Evolutionary conservation across 2,113 vertebrate species (phyloP).

Genomic region (Hippocampus barbouri): DNA sequence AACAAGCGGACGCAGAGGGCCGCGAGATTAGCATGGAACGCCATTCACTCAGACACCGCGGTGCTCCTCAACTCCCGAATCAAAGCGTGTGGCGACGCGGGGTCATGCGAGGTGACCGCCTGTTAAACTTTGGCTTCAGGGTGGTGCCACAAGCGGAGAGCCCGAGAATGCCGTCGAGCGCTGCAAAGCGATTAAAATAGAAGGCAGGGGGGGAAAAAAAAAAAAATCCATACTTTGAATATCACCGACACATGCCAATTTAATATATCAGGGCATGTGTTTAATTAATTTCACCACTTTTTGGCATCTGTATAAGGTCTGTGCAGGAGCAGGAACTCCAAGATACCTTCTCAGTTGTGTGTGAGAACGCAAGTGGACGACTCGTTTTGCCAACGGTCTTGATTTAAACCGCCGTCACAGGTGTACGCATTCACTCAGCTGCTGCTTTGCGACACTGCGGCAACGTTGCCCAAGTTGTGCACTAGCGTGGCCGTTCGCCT

Average conservation of each 20-base stretch:
- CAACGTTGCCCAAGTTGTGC: too few relatives aligned
- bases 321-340: not conserved
- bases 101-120: conserved; percentile 52
- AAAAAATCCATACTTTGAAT: conserved; percentile 31
- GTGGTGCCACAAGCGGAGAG: conserved; percentile 18
- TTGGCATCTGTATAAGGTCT: not conserved
- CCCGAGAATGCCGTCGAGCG: conserved; percentile 35
- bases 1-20: conserved; percentile 37
- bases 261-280: not conserved
- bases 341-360: not conserved
- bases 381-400: too few relatives aligned
- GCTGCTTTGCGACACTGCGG: too few relatives aligned
- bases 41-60: conserved; percentile 13
- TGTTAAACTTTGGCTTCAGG: conserved; percentile 39
- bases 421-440: too few relatives aligned
- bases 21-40: conserved; percentile 16
- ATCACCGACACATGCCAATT: conserved; percentile 30
- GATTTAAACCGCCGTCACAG: too few relatives aligned
- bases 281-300: not conserved
- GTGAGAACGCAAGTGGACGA: too few relatives aligned
- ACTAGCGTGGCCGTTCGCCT: too few relatives aligned
- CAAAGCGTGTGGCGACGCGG: conserved; percentile 21
- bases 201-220: not conserved
- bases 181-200: conserved; percentile 11
- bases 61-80: not conserved